Evolutionary conservation across 2,888 invertebrate genomes (phyloP), one percentile per base, ranked within the genome.

Genomic region (Synergus gifuensis): DNA sequence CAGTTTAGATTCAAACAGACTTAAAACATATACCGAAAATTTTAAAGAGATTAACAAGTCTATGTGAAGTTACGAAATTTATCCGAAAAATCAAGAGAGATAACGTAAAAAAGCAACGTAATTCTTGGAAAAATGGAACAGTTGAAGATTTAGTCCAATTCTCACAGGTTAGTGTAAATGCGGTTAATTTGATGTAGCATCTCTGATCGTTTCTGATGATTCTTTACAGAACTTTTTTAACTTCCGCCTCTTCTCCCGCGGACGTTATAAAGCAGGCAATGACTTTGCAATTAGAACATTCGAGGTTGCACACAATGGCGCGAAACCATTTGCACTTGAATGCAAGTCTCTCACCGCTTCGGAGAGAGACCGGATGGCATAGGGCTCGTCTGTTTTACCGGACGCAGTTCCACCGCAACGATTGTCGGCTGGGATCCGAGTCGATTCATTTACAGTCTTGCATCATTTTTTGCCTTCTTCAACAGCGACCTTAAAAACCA

Each of bases 261-360:
- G 46, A 42, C 22, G 67, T 67, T 78, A 77, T 81, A 60, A 40
- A 54, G 73, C 63, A 78, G 69, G 49, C 66, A 49, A 54, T 83
- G 79, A 81, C 81, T 82, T 82, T 64, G 82, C 82, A 83, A 84
- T 84, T 83, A 81, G 81, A 84, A 76, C 82, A 80, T 62, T 79
- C 81, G 83, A 81, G 83, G 82, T 83, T 81, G 77, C 46, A 77
- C 77, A 77, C 80, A 79, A 81, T 80, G 81, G 77, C 76, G 83
- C 84, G 82, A 86, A 89, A 87, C 88, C 87, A 90, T 90, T 90
- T 89, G 88, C 89, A 89, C 88, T 89, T 87, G 88, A 89, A 89
- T 88, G 85, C 86, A 80, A 81, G 84, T 82, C 86, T 79, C 82
- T 79, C 77, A 81, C 85, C 84, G 84, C 81, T 49, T 49, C 49